Evolutionary conservation across 2,113 vertebrate genomes (phyloP).

Genomic region (Bufo gargarizans): DNA sequence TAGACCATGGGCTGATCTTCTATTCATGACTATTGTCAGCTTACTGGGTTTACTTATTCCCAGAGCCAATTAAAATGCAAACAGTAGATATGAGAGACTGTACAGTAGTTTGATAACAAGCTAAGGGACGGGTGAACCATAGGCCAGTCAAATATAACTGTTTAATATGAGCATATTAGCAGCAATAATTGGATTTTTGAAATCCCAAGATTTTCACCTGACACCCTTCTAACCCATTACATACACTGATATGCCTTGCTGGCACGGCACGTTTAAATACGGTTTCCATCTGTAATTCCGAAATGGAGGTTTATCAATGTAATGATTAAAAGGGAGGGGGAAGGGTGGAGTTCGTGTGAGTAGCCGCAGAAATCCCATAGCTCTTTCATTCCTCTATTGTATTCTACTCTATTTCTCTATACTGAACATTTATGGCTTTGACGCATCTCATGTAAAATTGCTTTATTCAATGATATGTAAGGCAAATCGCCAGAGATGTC

Average conservation of each 20-base stretch:
- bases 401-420: conserved; percentile 10
- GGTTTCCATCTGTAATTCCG: conserved; percentile 65
- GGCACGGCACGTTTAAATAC: conserved; percentile 70
- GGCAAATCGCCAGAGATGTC: neutral
- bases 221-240: conserved; percentile 73
- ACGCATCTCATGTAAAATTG: neutral
- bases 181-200: conserved; percentile 78
- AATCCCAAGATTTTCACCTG: conserved; percentile 64
- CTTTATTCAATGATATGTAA: neutral
- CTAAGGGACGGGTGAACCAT: conserved; percentile 68
- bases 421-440: neutral
- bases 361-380: neutral
- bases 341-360: neutral
- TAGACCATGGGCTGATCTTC: conserved; percentile 44
- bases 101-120: conserved; percentile 69
- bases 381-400: neutral
- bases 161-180: conserved; percentile 70
- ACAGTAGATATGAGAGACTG: conserved; percentile 68
- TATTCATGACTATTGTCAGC: conserved; percentile 65
- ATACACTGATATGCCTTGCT: conserved; percentile 65
- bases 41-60: conserved; percentile 66
- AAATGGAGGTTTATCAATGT: conserved; percentile 66
- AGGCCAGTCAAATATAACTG: conserved; percentile 70
- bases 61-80: conserved; percentile 78
- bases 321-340: conserved; percentile 61